phyloP scores from a whole-genome alignment of 2,888 invertebrate species.

The Dasysyrphus albostriatus region DNA sequence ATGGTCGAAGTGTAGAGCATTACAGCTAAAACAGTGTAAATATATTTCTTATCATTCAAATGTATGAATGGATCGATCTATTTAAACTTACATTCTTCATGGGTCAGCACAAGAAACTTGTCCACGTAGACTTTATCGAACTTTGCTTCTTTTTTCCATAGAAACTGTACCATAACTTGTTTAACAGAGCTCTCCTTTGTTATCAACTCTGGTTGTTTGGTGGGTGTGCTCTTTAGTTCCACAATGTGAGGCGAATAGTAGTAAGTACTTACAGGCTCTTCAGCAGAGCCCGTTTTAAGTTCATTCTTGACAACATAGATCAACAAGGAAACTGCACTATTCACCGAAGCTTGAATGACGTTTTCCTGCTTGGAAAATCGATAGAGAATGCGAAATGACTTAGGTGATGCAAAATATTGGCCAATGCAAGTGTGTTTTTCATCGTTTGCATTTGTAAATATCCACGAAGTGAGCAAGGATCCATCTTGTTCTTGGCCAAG shows the following conservation, averaged over 20 bases:
- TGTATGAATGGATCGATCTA: not conserved
- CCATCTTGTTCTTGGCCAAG: slow-evolving; percentile 93
- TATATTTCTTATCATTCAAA: not conserved
- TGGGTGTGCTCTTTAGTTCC: slow-evolving; percentile 84
- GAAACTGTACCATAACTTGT: slow-evolving; percentile 92
- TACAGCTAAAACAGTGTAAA: slow-evolving; percentile 77
- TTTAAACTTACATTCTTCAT: slow-evolving; percentile 88
- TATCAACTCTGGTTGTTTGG: slow-evolving; percentile 81
- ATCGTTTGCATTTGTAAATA: slow-evolving; percentile 80
- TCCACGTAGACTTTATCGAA: slow-evolving; percentile 84
- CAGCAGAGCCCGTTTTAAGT: slow-evolving; percentile 78
- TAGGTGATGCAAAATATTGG: slow-evolving; percentile 86
- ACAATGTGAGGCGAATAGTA: slow-evolving; percentile 88
- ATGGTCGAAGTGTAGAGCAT: slow-evolving; percentile 82
- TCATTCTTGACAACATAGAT: slow-evolving; percentile 88
- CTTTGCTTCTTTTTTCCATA: slow-evolving; percentile 81
- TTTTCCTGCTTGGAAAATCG: slow-evolving; percentile 87
- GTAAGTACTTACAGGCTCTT: slow-evolving; percentile 78
- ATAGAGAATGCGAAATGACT: slow-evolving; percentile 86
- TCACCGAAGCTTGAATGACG: slow-evolving; percentile 92
- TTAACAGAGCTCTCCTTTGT: slow-evolving; percentile 86
- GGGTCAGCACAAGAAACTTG: slow-evolving; percentile 89
- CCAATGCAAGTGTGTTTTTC: slow-evolving; percentile 85
- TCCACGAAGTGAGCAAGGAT: slow-evolving; percentile 89
- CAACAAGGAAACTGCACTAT: slow-evolving; percentile 87